These are phyloP conservation scores for Karalla daura DNA, from an alignment of 2,797 vertebrate species.

Conservation along the genomic window DNA sequence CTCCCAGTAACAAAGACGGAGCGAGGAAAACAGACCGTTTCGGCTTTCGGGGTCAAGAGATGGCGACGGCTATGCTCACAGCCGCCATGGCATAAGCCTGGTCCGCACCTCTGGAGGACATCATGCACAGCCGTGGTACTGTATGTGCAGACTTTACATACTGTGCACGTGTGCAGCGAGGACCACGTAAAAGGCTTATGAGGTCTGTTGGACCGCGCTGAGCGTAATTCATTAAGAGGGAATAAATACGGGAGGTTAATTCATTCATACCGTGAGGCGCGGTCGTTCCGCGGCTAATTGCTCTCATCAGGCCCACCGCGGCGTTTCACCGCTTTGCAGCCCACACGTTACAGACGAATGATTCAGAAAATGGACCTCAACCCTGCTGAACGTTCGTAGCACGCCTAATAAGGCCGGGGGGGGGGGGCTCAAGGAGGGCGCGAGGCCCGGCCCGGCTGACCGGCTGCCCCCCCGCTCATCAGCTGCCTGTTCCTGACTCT, in stretches of 20 bases:
- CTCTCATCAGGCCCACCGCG: constrained; percentile 15
- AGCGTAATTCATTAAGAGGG: constrained; percentile 1
- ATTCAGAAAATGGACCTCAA: constrained; percentile 50
- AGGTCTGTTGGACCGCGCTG: background rate
- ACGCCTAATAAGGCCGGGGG: constrained; percentile 49
- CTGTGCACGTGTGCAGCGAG: background rate
- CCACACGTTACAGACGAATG: constrained; percentile 26
- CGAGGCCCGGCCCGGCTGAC: too few relatives aligned
- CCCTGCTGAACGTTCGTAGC: constrained; percentile 36
- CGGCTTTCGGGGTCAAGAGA: constrained; percentile 30
- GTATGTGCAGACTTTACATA: background rate
- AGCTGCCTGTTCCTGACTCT: too few relatives aligned
- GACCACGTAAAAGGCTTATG: background rate
- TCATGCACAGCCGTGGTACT: background rate
- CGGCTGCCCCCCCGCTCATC: too few relatives aligned
- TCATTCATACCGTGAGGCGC: background rate
- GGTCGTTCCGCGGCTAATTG: constrained; percentile 21
- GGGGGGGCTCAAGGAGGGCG: constrained; percentile 31
- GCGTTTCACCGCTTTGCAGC: constrained; percentile 23
- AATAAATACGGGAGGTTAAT: constrained; percentile 1
- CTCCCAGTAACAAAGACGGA: constrained; percentile 43
- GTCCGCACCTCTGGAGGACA: too few relatives aligned
- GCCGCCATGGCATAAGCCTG: too few relatives aligned
- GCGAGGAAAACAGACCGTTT: constrained; percentile 29
- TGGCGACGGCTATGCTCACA: constrained; percentile 16